A percentile compares a stretch with the other conserved stretches of the same genome.
These are phyloP conservation scores for Meandrina meandrites DNA, from an alignment of 92 coral and sea anemone species.

Conservation along the genomic window DNA sequence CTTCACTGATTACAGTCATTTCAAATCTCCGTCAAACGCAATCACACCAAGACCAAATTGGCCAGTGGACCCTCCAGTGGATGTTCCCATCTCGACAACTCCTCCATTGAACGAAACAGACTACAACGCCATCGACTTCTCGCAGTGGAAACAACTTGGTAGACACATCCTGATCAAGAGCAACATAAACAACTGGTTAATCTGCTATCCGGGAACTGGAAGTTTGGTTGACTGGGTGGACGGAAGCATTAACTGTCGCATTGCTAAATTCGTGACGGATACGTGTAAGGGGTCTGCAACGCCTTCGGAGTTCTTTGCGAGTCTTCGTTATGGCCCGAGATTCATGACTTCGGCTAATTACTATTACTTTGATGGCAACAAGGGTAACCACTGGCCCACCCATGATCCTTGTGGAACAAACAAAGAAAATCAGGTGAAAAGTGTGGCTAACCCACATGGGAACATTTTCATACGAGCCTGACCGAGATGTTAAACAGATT, in stretches of 20 bases:
- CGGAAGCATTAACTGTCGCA: constrained; percentile 39
- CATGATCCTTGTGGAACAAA: constrained; percentile 67
- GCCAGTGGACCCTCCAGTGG: neutral
- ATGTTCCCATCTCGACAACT: constrained; percentile 18
- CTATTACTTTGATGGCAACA: constrained; percentile 48
- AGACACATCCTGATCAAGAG: constrained; percentile 62
- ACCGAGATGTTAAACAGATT: constrained; percentile 9
- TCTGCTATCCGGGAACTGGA: constrained; percentile 57
- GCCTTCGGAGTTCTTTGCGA: neutral
- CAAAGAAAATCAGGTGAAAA: constrained; percentile 25
- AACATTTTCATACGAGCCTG: constrained; percentile 63
- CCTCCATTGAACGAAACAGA: constrained; percentile 52
- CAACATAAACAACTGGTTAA: constrained; percentile 75
- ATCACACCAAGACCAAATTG: constrained; percentile 32
- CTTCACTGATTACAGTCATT: neutral
- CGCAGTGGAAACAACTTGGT: constrained; percentile 61
- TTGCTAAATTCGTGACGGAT: constrained; percentile 27
- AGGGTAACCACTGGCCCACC: constrained; percentile 43
- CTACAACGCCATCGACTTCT: constrained; percentile 33
- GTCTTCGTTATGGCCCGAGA: neutral
- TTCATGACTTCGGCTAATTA: neutral
- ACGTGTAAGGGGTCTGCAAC: constrained; percentile 9
- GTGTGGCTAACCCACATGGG: constrained; percentile 54
- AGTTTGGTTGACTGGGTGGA: constrained; percentile 51
- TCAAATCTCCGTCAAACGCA: neutral